Evolutionary conservation across 2,797 vertebrate genomes (phyloP), one percentile per base, ranked within the genome.

Genomic region (Babyrousa celebensis): DNA sequence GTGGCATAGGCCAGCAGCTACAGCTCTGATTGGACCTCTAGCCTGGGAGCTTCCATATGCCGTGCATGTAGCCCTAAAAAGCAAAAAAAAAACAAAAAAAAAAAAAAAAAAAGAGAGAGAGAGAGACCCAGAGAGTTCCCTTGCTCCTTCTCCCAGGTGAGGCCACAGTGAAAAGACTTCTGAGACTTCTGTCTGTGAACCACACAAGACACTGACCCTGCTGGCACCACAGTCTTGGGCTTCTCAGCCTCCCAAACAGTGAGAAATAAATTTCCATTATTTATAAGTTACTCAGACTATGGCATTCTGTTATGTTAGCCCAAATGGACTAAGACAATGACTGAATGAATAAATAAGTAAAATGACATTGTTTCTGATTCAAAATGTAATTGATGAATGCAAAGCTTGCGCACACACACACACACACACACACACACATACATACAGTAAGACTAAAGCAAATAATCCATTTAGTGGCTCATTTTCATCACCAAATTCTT

Each of bases 401-500:
- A 91, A 89, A 85, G 6, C 32, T 89, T 96, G 9, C 16, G 4
- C 4, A 36, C 36, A 36, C 36, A 36, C 36, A 36, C 36, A 36
- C 36, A 36, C 36, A 36, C 36, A 36, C 36, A 36, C 36, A 36
- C 36, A 36, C 4, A 36, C 4, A 4, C 36, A 36, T 36, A 36
- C 4, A 36, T 36, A 36, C 9, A 48, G 43, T 48, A 95, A 94
- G 60, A 75, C 60, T 70, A 83, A 83, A 65, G 20, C 87, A 65
- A 74, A 83, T 60, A 96, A 93, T 86, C 3, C 25, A 68, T 62
- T 68, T 91, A 63, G n/a, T 67, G 7, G 21, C 43, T 94, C 32
- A 68, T 97, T 95, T 96, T 92, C 62, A 93, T 58, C 70, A 89
- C 71, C 21, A 67, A 36, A 74, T 91, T 96, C 25, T 93, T 88